A percentile compares a stretch with the other conserved stretches of the same genome.
These are phyloP conservation scores for Acropternis orthonyx DNA, from an alignment of 2,797 vertebrate genomes.

Conservation along the genomic window DNA sequence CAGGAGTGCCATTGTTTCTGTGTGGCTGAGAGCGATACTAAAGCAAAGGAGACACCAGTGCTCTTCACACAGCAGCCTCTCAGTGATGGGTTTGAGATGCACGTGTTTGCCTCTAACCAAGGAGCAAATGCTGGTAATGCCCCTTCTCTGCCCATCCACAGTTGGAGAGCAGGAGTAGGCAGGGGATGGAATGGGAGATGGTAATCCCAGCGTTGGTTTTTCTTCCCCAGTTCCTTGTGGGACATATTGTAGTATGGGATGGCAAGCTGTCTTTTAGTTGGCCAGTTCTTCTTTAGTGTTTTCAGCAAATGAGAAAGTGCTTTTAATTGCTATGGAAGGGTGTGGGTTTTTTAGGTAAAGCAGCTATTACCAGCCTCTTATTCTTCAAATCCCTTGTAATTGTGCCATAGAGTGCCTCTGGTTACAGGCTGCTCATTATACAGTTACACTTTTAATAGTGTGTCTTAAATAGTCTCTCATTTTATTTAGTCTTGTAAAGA, in stretches of 20 bases:
- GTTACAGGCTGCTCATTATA: background rate
- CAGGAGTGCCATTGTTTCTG: accelerated
- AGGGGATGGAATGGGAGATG: background rate
- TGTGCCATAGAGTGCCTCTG: background rate
- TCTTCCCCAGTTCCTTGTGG: background rate
- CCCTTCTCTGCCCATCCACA: background rate
- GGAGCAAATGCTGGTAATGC: background rate
- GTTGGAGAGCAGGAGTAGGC: background rate
- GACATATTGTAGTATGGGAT: background rate
- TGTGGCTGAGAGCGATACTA: background rate
- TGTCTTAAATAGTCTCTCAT: constrained; percentile 43
- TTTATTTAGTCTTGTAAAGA: constrained; percentile 56
- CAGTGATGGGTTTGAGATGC: background rate
- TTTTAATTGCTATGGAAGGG: background rate
- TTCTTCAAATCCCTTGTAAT: constrained; percentile 20
- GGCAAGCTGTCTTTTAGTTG: background rate
- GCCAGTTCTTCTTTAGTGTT: background rate
- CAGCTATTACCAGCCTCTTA: background rate
- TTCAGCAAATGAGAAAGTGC: background rate
- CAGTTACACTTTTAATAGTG: constrained; percentile 17
- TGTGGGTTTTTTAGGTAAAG: background rate
- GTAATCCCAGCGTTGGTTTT: background rate
- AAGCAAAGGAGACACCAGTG: background rate
- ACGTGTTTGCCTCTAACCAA: background rate
- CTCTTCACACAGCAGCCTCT: accelerated